phyloP scores from a whole-genome alignment of 2,888 invertebrate species.

The Therioaphis trifolii region DNA sequence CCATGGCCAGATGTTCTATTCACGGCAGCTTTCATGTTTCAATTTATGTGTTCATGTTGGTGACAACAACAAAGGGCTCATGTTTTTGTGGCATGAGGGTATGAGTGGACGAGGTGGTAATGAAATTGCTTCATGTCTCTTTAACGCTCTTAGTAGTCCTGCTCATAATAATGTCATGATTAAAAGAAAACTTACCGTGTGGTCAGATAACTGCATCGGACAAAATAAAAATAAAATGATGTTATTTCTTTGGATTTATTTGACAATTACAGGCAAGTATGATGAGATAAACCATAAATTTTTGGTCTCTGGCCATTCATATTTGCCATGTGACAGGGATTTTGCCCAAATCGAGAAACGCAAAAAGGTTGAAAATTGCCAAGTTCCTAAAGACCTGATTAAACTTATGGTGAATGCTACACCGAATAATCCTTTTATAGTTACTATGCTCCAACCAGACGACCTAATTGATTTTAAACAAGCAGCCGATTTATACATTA shows the following conservation, averaged over 20 bases:
- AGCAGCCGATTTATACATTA: constrained; percentile 1
- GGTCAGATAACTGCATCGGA: not conserved
- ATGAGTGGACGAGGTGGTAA: too few relatives aligned
- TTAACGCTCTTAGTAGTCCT: constrained; percentile 3
- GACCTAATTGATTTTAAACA: constrained; percentile 1
- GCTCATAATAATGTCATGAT: not conserved
- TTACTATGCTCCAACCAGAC: not conserved
- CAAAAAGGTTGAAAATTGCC: not conserved
- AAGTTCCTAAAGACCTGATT: constrained; percentile 4
- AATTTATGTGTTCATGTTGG: too few relatives aligned
- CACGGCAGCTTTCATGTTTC: too few relatives aligned
- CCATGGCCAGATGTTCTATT: too few relatives aligned
- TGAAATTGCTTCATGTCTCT: too few relatives aligned
- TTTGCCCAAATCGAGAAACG: not conserved
- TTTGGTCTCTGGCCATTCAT: too few relatives aligned
- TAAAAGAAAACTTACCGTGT: not conserved
- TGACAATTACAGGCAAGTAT: not conserved
- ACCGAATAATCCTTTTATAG: not conserved
- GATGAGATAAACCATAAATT: constrained; percentile 12
- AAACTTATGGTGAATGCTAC: constrained; percentile 3
- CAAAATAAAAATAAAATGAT: not conserved
- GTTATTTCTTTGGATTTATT: constrained; percentile 11
- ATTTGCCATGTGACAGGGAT: not conserved
- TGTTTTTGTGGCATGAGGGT: too few relatives aligned
- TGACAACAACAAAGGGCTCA: too few relatives aligned